These are phyloP conservation scores for Limnephilus rhombicus DNA, from an alignment of 2,888 invertebrate species.

Conservation along the genomic window DNA sequence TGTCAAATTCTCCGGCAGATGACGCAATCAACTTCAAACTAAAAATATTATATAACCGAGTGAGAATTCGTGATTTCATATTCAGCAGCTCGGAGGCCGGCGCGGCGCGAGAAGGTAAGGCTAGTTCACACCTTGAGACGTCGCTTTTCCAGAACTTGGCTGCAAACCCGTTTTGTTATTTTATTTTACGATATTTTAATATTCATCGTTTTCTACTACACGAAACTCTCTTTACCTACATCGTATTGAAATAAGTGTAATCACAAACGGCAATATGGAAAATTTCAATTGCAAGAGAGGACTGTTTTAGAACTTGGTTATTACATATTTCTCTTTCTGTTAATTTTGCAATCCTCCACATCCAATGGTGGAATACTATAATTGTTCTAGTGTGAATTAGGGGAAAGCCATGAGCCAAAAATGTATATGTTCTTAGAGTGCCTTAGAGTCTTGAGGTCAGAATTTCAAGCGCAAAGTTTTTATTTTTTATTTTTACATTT, in stretches of 20 bases:
- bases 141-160: not conserved
- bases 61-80: slow-evolving; percentile 55
- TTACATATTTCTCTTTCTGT: too few species aligned
- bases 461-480: too few species aligned
- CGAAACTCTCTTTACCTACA: too few species aligned
- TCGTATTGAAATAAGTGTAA: not conserved
- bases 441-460: too few species aligned
- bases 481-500: too few species aligned
- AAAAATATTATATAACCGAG: slow-evolving; percentile 39
- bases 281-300: too few species aligned
- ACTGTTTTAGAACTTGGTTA: too few species aligned
- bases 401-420: too few species aligned
- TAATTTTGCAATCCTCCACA: too few species aligned
- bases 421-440: too few species aligned
- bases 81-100: not conserved
- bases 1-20: slow-evolving; percentile 48
- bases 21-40: slow-evolving; percentile 46
- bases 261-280: not conserved
- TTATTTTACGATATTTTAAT: not conserved
- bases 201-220: not conserved
- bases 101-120: not conserved
- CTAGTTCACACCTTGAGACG: not conserved
- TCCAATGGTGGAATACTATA: too few species aligned
- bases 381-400: too few species aligned
- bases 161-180: not conserved